Evolutionary conservation across 1,140 invertebrate genomes (phyloP).

Genomic region (Tribolium castaneum): DNA sequence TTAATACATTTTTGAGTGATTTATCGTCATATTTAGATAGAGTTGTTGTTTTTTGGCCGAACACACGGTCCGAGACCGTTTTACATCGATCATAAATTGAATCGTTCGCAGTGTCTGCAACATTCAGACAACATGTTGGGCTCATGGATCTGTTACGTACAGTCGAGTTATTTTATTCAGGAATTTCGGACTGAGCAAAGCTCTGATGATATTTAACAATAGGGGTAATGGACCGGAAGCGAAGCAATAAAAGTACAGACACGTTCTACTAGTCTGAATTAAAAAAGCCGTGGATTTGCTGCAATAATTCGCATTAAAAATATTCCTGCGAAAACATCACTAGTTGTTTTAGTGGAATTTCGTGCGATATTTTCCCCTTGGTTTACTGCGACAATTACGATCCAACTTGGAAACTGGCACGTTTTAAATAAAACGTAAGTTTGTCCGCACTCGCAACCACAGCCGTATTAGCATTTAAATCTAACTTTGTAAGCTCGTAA

Average conservation of each 20-base stretch:
- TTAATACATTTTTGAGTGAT: background rate
- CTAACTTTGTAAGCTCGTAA: constrained; percentile 5
- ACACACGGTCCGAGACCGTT: background rate
- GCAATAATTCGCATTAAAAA: background rate
- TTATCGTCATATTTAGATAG: constrained; percentile 23
- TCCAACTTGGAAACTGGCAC: background rate
- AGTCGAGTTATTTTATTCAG: constrained; percentile 32
- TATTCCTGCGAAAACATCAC: no score
- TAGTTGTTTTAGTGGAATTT: no score
- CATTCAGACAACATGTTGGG: constrained; percentile 14
- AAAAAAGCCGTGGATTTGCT: background rate
- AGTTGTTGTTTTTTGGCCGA: constrained; percentile 8
- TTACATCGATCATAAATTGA: constrained; percentile 24
- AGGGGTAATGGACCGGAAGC: background rate
- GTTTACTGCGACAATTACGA: background rate
- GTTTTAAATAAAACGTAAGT: constrained; percentile 6
- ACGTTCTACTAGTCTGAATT: background rate
- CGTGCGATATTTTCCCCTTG: no score
- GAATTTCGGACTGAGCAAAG: constrained; percentile 23
- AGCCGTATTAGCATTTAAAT: constrained; percentile 12
- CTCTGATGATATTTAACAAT: constrained; percentile 33
- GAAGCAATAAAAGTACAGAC: constrained; percentile 13
- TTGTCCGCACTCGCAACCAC: background rate
- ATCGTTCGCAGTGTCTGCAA: constrained; percentile 15
- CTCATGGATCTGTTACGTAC: constrained; percentile 19